Base-by-base conservation (phyloP, 2,797 vertebrate species). In the Etheostoma nigrum region DNA sequence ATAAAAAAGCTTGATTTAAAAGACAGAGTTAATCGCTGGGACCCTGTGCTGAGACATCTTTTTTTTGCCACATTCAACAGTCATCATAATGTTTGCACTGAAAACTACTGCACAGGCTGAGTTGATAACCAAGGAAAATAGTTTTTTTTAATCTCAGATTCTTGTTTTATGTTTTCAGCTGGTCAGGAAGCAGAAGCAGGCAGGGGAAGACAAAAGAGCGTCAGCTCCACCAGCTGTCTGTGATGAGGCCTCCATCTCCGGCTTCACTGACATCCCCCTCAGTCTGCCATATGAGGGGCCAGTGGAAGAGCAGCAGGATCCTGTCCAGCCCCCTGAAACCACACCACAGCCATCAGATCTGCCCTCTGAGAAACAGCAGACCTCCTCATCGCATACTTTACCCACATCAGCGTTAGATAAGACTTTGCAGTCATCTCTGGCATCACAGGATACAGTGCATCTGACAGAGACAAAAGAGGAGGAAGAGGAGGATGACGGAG, bases 261-360 rank as follows among this genome's bases (percentile, higher is more conserved):
- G 64, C 59, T 96, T 96, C 77, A 93, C 85, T 3, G 95, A 95
- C 54, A 88, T 96, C 74, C 94, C 93, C 13, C 94, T 95, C 68
- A 93, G 89, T 78, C 76, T 94, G 65, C 87, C 92, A 0, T 30
- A 73, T 72, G 87, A 92, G 69, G 80, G 61, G 47, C 67, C 72
- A 5, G 73, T 86, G 63, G 57, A 84, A 45, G 68, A 84, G 53
- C 82, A 77, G 40, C 68, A 52, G 47, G 78, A 79, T 5, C 33
- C 54, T 14, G 52, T 52, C 62, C 67, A 64, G 36, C 40, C 16
- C 54, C 44, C 72, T 54, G 57, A 89, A 8, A 54, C 74, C 49
- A 53, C 79, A 66, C 36, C 58, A 54, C 61, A 81, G 68, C 18
- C 61, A 15, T 73, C 76, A 63, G 58, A 84, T 42, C 44, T 52